Evolutionary conservation across 2,888 invertebrate genomes (phyloP).

Genomic region (Scaptodrosophila latifasciaeformis): DNA sequence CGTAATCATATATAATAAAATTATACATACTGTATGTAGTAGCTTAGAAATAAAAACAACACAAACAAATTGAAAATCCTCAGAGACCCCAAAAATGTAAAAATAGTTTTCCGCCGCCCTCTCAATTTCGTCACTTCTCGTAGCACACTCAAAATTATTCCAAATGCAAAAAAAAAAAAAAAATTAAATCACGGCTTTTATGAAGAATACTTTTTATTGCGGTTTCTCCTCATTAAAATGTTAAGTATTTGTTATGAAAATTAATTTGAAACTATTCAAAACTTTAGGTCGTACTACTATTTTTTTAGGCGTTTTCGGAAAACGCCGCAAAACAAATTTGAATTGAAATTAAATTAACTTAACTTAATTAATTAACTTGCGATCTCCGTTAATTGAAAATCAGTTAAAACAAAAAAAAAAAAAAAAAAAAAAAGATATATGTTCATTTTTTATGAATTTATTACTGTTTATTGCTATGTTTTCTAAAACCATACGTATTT

Average conservation of each 20-base stretch:
- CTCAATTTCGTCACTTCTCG: too few relatives aligned
- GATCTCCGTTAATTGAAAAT: conserved; percentile 46
- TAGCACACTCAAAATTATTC: too few relatives aligned
- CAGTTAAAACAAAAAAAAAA: conserved; percentile 13
- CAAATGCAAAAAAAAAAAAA: too few relatives aligned
- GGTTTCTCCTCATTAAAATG: too few relatives aligned
- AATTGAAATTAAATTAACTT: conserved; percentile 18
- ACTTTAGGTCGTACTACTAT: conserved; percentile 46
- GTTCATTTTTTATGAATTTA: conserved; percentile 63
- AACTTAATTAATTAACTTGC: conserved; percentile 53
- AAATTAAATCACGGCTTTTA: too few relatives aligned
- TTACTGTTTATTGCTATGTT: conserved; percentile 16
- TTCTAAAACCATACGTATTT: conserved; percentile 15
- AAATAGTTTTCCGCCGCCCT: too few relatives aligned
- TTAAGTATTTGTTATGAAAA: conserved; percentile 27
- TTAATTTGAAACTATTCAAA: too few relatives aligned
- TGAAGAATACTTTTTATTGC: too few relatives aligned
- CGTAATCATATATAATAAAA: too few relatives aligned
- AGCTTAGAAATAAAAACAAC: conserved; percentile 20
- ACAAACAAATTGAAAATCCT: conserved; percentile 23
- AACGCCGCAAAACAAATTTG: conserved; percentile 52
- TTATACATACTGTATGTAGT: neutral
- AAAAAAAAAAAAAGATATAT: conserved; percentile 31
- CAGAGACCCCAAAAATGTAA: too few relatives aligned
- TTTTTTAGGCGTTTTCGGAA: conserved; percentile 66